Percentiles rank a stretch among this genome's conserved stretches.
phyloP scores from a whole-genome alignment of 2,113 vertebrate species.

The Dipodomys stephensi region DNA sequence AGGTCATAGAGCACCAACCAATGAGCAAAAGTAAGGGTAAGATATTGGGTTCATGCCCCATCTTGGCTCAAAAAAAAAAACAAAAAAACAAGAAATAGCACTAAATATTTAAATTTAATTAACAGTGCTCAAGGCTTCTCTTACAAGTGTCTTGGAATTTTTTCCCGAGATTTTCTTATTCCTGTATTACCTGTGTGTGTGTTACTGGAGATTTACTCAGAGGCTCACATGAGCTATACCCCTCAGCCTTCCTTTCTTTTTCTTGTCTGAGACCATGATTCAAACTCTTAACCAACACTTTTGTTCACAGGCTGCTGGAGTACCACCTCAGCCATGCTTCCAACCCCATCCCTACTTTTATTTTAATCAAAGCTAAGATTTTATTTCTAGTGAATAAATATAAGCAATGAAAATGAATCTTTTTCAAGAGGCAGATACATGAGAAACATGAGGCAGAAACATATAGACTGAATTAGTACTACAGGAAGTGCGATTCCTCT shows the following conservation, averaged over 20 bases:
- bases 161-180: not conserved
- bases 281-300: too few species aligned
- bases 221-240: too few species aligned
- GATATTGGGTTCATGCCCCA: too few species aligned
- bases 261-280: too few species aligned
- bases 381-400: conserved; percentile 17
- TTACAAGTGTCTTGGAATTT: not conserved
- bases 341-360: not conserved
- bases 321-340: too few species aligned
- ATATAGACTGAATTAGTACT: not conserved
- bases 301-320: too few species aligned
- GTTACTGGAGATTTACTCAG: too few species aligned
- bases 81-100: not conserved
- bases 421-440: conserved; percentile 41
- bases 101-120: not conserved
- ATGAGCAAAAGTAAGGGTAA: too few species aligned
- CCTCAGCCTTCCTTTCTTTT: too few species aligned
- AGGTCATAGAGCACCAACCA: too few species aligned
- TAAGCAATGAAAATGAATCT: conserved; percentile 21
- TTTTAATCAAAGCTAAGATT: conserved; percentile 33
- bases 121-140: not conserved
- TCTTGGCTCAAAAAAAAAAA: too few species aligned
- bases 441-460: not conserved
- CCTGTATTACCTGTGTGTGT: not conserved
- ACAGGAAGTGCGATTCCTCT: not conserved